Evolutionary conservation across 2,113 vertebrate species (phyloP).

Genomic region (Electrona antarctica): DNA sequence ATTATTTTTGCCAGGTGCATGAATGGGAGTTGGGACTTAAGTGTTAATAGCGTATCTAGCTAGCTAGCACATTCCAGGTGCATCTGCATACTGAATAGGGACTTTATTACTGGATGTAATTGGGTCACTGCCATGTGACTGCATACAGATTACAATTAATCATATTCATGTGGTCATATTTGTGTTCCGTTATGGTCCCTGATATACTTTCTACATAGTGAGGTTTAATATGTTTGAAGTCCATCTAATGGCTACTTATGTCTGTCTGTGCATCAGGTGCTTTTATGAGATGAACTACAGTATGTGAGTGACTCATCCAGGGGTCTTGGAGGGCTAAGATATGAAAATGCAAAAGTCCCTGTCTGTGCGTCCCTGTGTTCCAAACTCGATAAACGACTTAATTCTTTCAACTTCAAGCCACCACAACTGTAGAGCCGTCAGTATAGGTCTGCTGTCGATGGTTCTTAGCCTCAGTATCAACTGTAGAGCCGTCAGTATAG

Average conservation of each 20-base stretch:
- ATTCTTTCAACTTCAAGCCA: slow-evolving; percentile 41
- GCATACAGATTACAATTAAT: not conserved
- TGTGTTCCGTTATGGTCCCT: not conserved
- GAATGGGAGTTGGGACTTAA: not conserved
- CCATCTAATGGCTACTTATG: slow-evolving; percentile 33
- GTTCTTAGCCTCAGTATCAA: slow-evolving; percentile 10
- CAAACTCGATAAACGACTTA: not conserved
- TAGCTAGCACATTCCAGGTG: not conserved
- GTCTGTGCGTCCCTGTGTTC: slow-evolving; percentile 24
- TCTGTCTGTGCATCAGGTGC: slow-evolving; percentile 24
- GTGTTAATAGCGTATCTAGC: not conserved
- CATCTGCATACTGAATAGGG: not conserved
- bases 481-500: slow-evolving; percentile 15
- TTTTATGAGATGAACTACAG: slow-evolving; percentile 7
- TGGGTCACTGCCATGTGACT: not conserved
- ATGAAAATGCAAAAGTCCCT: slow-evolving; percentile 10
- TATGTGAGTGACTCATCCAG: slow-evolving; percentile 33
- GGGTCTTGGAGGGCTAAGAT: slow-evolving; percentile 10
- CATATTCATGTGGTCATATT: not conserved
- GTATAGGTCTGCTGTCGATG: not conserved
- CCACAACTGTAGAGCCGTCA: slow-evolving; percentile 22
- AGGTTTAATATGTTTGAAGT: slow-evolving; percentile 10
- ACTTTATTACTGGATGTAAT: not conserved
- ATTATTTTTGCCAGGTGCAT: no score
- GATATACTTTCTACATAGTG: slow-evolving; percentile 1